These are phyloP conservation scores for Colletes collaris DNA, from an alignment of 2,888 invertebrate species.

Conservation along the genomic window DNA sequence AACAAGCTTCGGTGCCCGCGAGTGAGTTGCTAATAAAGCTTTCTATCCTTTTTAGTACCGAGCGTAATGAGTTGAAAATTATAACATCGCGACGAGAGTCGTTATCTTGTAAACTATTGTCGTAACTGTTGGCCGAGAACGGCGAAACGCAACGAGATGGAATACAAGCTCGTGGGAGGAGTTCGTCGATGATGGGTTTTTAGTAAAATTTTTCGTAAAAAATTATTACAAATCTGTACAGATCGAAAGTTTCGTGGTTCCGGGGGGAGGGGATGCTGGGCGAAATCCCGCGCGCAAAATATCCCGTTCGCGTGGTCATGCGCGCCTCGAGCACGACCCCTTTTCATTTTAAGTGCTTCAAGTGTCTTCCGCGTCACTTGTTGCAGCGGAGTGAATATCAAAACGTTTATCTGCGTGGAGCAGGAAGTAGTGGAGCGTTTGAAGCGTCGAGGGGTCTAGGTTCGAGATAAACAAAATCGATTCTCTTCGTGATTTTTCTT, in stretches of 20 bases:
- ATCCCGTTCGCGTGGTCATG: not conserved
- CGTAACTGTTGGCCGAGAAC: not conserved
- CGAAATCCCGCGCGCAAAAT: not conserved
- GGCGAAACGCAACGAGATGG: not conserved
- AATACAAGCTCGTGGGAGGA: not conserved
- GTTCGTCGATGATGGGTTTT: no score
- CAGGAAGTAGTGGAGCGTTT: no score
- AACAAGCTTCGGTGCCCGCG: not conserved
- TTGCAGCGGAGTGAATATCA: constrained; percentile 4
- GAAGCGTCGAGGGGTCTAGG: no score
- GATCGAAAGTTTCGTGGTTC: no score
- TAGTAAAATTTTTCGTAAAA: no score
- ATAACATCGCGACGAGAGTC: not conserved
- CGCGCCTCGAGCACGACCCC: not conserved
- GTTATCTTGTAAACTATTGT: not conserved
- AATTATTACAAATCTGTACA: no score
- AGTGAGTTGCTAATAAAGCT: not conserved
- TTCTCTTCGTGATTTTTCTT: no score
- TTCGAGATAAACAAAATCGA: no score
- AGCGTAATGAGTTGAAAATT: constrained; percentile 9
- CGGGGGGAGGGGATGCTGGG: no score
- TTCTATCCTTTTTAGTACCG: not conserved
- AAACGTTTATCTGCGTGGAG: not conserved
- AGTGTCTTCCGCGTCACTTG: constrained; percentile 10
- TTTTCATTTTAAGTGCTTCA: constrained; percentile 3